Evolutionary conservation across 2,113 vertebrate genomes (phyloP).

Genomic region (Egretta garzetta): DNA sequence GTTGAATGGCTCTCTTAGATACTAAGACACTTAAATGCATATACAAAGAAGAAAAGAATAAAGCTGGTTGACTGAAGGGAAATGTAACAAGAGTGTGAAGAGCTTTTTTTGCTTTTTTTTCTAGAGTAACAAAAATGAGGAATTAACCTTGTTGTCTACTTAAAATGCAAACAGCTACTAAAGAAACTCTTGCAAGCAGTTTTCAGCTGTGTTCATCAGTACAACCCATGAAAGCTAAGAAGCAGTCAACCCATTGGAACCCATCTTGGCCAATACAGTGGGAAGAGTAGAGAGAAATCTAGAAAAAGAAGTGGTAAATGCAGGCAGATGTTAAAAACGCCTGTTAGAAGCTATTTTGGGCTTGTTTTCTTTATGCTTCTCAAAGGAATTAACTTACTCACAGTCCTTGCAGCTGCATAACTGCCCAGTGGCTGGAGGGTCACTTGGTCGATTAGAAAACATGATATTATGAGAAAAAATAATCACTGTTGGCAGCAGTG

Average conservation of each 20-base stretch:
- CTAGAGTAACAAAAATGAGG: not conserved
- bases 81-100: not conserved
- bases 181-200: not conserved
- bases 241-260: not conserved
- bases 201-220: not conserved
- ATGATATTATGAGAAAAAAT: not conserved
- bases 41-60: not conserved
- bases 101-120: no score
- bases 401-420: not conserved
- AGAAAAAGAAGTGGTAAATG: not conserved
- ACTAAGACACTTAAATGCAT: not conserved
- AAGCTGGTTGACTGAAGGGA: not conserved
- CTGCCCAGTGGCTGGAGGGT: not conserved
- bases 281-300: not conserved
- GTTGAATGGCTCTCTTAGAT: not conserved
- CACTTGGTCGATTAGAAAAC: not conserved
- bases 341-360: not conserved
- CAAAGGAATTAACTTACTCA: not conserved
- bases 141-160: not conserved
- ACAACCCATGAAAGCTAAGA: not conserved
- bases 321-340: not conserved
- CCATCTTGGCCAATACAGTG: not conserved
- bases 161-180: not conserved
- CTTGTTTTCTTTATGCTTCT: not conserved
- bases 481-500: conserved; percentile 8